Percentiles rank a stretch among this genome's conserved stretches.
Conservation (phyloP, 1,140 invertebrate genomes). For the Metopolophium dirhodum region DNA sequence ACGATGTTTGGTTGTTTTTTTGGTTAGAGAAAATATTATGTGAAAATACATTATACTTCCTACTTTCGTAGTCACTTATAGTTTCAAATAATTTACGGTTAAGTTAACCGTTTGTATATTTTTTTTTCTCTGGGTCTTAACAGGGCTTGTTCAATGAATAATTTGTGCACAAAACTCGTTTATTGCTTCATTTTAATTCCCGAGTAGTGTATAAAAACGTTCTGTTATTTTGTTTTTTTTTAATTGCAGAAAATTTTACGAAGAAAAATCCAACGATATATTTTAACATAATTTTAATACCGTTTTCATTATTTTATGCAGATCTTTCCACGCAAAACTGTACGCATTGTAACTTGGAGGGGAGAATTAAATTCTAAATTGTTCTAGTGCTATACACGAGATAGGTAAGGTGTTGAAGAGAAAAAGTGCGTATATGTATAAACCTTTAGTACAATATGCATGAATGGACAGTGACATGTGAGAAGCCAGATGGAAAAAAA, state of each 20-base stretch:
- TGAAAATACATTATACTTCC: not conserved
- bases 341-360: not conserved
- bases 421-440: not conserved
- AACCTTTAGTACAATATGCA: not conserved
- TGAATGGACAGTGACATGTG: not conserved
- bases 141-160: not conserved
- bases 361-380: not conserved
- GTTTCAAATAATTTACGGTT: not conserved
- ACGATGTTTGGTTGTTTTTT: not conserved
- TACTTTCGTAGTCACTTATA: not conserved
- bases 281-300: not conserved
- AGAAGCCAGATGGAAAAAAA: conserved; percentile 18
- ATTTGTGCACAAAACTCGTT: not conserved
- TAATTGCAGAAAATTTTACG: not conserved
- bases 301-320: not conserved
- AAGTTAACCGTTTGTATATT: not conserved
- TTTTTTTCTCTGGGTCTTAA: not conserved
- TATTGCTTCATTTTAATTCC: conserved; percentile 1
- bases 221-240: not conserved
- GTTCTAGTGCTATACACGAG: not conserved
- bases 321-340: not conserved
- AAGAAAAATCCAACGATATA: not conserved
- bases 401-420: not conserved
- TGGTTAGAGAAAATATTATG: not conserved
- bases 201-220: not conserved